These are phyloP conservation scores for Lasioglossum marginatum DNA, from an alignment of 2,888 invertebrate genomes.

Conservation along the genomic window DNA sequence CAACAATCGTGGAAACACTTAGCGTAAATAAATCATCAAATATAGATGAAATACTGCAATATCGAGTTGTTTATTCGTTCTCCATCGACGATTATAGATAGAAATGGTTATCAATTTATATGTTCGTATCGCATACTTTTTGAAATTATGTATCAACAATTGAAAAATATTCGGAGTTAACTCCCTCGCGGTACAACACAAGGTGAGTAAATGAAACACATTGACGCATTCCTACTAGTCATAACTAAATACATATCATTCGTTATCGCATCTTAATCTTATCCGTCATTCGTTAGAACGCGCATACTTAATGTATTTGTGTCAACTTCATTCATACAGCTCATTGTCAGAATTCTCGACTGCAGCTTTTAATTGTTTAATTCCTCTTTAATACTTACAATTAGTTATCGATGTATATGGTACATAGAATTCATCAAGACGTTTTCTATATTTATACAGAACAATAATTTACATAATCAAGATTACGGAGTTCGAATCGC, in stretches of 20 bases:
- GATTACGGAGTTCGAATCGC: neutral
- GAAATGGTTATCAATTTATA: neutral
- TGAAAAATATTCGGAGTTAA: neutral
- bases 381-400: neutral
- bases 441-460: neutral
- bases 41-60: neutral
- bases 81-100: neutral
- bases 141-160: neutral
- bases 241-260: neutral
- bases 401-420: neutral
- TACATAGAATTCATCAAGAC: neutral
- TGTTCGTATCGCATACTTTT: neutral
- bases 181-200: neutral
- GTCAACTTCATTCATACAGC: neutral
- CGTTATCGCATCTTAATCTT: neutral
- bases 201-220: neutral
- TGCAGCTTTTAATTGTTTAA: neutral
- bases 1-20: constrained; percentile 27
- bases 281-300: neutral
- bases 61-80: neutral
- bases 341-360: neutral
- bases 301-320: neutral
- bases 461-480: neutral
- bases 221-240: neutral
- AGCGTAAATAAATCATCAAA: constrained; percentile 1